Base-by-base conservation (phyloP, 1,140 invertebrate genomes). In the Hylaeus volcanicus region DNA sequence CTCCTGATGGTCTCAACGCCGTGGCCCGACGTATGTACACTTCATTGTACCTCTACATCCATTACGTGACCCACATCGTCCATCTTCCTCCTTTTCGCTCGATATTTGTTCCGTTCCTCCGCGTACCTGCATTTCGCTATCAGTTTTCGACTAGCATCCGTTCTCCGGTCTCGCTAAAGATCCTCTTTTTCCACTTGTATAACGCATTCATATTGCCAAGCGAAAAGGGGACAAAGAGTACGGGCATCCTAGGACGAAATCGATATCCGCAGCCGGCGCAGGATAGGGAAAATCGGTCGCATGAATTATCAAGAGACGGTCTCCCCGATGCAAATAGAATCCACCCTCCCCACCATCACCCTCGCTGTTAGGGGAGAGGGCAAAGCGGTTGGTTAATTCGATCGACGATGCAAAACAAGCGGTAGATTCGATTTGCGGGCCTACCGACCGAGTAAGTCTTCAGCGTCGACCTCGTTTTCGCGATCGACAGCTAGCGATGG, bases 291-390 rank as follows among this genome's bases (percentile, higher is more conserved):
- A 73, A 79, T 79, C 77, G 77, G 69, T 56, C 61, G 69, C 51
- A 63, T 73, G 77, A 79, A 79, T 79, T 79, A 79, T 79, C 77
- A 61, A 79, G 77, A 64, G 77, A 56, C 58, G 51, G 60, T 60
- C 45, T 51, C 39, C 39, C 39, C 51, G 76, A 41, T 55, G 69
- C 56, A 73, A 79, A 79, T 64, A 73, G 76, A 64, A 64, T 72
- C 69, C 26, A n/a, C 1, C 26, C 26, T 26, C 26, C 26, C 26
- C 26, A 26, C 26, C 26, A 26, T 0, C 45, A 48, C 45, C 45
- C 45, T 8, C 2, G 45, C 45, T 6, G 15, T n/a, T 2, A 45
- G 41, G 5, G 4, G 1, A 9, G 26, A 4, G n/a, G 5, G 53
- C 15, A 55, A 74, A 79, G 55, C 41, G 60, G 37, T n/a, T 61